Conservation (phyloP, 2,888 invertebrate species). For the Lamproptera curius region DNA sequence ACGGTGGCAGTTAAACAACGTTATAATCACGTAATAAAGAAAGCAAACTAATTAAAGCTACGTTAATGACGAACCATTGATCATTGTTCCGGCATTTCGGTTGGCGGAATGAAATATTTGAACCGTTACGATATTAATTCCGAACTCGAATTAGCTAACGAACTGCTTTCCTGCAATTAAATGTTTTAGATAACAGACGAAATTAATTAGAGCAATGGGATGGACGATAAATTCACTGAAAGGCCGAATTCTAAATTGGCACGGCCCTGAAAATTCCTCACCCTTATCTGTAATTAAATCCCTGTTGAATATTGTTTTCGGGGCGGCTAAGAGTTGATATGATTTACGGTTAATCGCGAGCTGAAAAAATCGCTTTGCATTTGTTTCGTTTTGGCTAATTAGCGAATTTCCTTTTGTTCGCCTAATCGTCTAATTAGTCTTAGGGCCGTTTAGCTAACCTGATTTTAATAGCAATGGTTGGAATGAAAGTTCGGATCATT, state of each 20-base stretch:
- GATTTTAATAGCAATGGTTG: no score
- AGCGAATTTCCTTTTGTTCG: no score
- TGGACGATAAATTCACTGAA: constrained; percentile 52
- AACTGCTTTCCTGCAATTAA: constrained; percentile 51
- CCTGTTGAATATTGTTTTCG: constrained; percentile 23
- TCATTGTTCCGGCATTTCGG: constrained; percentile 21
- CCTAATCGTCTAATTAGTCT: no score
- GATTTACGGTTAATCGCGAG: constrained; percentile 12
- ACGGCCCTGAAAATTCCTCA: constrained; percentile 23
- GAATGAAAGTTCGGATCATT: no score
- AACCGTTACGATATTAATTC: constrained; percentile 37
- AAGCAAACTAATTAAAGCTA: background rate
- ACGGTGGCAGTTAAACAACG: no score
- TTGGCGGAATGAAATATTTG: constrained; percentile 26
- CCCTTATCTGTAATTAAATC: constrained; percentile 25
- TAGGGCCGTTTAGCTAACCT: no score
- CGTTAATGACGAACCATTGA: constrained; percentile 10
- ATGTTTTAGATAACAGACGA: constrained; percentile 52
- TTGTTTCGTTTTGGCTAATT: no score
- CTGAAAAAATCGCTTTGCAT: background rate
- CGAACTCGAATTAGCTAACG: constrained; percentile 43
- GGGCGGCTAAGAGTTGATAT: constrained; percentile 15
- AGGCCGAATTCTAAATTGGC: constrained; percentile 27
- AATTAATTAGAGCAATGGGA: constrained; percentile 61
- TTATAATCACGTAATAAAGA: background rate